Conservation (phyloP, 2,113 vertebrate species). For the Microcebus tavaratra region DNA sequence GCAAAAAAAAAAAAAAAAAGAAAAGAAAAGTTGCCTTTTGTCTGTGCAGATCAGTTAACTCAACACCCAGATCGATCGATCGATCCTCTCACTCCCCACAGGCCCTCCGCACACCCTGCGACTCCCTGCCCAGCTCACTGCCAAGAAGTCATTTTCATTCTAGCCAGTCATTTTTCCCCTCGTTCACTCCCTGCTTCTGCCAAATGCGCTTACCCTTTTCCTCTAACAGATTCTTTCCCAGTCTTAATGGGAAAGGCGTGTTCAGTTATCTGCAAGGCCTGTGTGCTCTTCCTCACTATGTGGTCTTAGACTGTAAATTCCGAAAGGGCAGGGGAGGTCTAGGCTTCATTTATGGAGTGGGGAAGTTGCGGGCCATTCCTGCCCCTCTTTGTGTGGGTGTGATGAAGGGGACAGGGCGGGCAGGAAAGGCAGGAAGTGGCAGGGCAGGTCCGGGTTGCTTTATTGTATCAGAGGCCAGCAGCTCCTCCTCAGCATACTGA, state of each 20-base stretch:
- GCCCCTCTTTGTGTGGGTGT: neutral
- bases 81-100: rapidly evolving
- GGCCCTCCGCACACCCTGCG: rapidly evolving
- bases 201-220: neutral
- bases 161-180: neutral
- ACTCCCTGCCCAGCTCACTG: neutral
- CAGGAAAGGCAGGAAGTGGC: too few species aligned
- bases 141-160: neutral
- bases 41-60: neutral
- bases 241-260: neutral
- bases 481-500: neutral
- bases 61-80: neutral
- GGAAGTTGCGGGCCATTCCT: neutral
- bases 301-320: neutral
- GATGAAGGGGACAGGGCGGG: neutral
- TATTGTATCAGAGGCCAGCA: rapidly evolving
- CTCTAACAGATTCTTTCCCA: neutral
- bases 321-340: neutral
- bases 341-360: neutral
- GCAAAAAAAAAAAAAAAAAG: neutral
- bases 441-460: neutral
- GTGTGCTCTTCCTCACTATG: rapidly evolving
- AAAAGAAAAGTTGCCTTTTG: neutral
- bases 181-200: neutral
- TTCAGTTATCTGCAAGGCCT: neutral